These are phyloP conservation scores for Bungarus multicinctus DNA, from an alignment of 2,113 vertebrate genomes.

Conservation along the genomic window DNA sequence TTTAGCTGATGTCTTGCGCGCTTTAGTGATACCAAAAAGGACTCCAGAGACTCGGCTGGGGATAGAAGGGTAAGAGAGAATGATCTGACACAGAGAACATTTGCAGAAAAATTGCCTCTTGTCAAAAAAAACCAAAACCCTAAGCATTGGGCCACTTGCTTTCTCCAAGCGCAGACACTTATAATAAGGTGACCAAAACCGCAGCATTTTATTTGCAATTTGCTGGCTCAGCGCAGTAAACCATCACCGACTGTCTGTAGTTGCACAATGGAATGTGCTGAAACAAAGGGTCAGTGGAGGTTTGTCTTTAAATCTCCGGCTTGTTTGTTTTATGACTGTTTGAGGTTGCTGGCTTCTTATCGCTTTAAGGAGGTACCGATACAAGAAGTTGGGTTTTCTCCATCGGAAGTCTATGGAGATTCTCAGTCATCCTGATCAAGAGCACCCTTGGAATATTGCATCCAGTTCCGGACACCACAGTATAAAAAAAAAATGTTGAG, in stretches of 20 bases:
- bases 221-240: neutral
- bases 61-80: neutral
- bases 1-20: neutral
- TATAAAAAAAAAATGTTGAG: too few relatives aligned
- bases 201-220: neutral
- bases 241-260: neutral
- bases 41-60: neutral
- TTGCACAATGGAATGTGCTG: neutral
- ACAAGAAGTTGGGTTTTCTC: neutral
- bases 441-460: too few relatives aligned
- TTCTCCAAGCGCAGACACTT: neutral
- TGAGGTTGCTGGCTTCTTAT: neutral
- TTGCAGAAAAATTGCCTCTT: neutral
- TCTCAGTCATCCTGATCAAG: too few relatives aligned
- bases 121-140: neutral
- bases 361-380: neutral
- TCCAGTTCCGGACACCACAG: too few relatives aligned
- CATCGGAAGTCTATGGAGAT: neutral
- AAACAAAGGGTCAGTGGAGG: neutral
- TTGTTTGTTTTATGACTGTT: neutral
- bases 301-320: neutral
- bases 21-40: neutral
- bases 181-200: neutral
- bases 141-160: neutral
- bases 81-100: neutral